phyloP scores from a whole-genome alignment of 1,140 invertebrate species.

The Pogonomyrmex californicus region DNA sequence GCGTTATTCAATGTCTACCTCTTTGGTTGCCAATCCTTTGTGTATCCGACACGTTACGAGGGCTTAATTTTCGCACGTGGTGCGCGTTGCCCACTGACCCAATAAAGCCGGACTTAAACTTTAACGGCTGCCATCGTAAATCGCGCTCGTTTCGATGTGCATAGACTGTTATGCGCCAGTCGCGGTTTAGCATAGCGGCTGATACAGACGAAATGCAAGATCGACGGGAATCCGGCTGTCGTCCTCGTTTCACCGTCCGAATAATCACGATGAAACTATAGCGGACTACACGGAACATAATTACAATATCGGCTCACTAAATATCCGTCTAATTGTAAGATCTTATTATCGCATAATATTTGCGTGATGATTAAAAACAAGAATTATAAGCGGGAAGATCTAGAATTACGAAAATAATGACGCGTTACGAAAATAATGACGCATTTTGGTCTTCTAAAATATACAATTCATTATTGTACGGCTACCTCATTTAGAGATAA shows the following conservation, averaged over 20 bases:
- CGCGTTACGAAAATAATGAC: too few relatives aligned
- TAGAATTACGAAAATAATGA: background rate
- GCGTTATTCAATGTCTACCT: slow-evolving; percentile 52
- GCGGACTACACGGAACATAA: background rate
- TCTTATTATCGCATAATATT: background rate
- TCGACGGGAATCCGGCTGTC: slow-evolving; percentile 19
- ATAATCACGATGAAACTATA: slow-evolving; percentile 12
- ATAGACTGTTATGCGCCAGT: background rate
- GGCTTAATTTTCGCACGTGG: slow-evolving; percentile 53
- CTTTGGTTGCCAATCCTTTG: slow-evolving; percentile 38
- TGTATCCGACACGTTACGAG: slow-evolving; percentile 44
- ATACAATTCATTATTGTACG: background rate
- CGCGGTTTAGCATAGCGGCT: slow-evolving; percentile 20
- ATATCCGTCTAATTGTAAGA: background rate
- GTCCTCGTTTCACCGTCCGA: background rate
- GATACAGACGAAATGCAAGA: slow-evolving; percentile 37
- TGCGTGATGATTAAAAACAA: background rate
- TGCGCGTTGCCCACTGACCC: slow-evolving; percentile 51
- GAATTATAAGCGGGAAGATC: background rate
- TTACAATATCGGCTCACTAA: background rate
- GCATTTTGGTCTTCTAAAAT: background rate
- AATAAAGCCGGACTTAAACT: slow-evolving; percentile 73
- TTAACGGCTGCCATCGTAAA: slow-evolving; percentile 58
- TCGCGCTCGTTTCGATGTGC: slow-evolving; percentile 26
- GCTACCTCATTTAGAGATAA: background rate